Evolutionary conservation across 30 jellyfish, hydroid and myxozoan species (phyloP).

Genomic region (Morbakka virulenta): DNA sequence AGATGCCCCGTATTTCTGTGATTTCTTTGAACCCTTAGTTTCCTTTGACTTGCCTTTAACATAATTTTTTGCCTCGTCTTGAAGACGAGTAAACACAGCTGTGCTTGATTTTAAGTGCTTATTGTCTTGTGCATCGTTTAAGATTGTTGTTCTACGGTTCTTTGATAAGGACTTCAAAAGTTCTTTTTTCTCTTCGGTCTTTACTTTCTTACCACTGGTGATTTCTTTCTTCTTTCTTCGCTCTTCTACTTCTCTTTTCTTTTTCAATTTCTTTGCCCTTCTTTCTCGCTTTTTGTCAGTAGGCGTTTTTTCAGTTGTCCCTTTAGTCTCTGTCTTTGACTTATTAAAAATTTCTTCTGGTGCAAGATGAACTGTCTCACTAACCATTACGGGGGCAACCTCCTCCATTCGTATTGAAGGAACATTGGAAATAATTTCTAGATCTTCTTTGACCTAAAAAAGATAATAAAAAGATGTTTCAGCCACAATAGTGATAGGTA

Average conservation of each 20-base stretch:
- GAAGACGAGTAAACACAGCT: constrained; percentile 71
- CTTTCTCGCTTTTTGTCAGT: constrained; percentile 67
- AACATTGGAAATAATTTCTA: constrained; percentile 73
- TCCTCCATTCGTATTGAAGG: constrained; percentile 92
- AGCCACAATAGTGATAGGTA: too few relatives aligned
- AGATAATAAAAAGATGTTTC: not conserved
- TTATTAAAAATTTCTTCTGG: constrained; percentile 69
- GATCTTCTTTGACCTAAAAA: constrained; percentile 83
- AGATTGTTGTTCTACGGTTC: constrained; percentile 7
- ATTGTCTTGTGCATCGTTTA: not conserved
- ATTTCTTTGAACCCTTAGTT: too few relatives aligned
- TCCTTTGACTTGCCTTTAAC: constrained; percentile 2
- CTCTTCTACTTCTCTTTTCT: constrained; percentile 31
- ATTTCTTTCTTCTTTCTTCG: not conserved
- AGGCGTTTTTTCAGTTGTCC: constrained; percentile 45
- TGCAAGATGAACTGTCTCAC: constrained; percentile 48
- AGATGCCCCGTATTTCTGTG: too few relatives aligned
- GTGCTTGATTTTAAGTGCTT: constrained; percentile 62
- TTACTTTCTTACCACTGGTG: not conserved
- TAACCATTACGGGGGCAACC: constrained; percentile 75
- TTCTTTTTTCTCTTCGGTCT: constrained; percentile 25
- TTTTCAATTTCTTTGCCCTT: constrained; percentile 46
- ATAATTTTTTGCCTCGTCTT: constrained; percentile 62
- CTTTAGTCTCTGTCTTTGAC: constrained; percentile 21
- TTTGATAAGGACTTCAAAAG: constrained; percentile 32